Percentiles rank a stretch among this genome's conserved stretches.
Conservation (phyloP, 92 coral and sea anemone genomes). For the Palythoa grandiflora region DNA sequence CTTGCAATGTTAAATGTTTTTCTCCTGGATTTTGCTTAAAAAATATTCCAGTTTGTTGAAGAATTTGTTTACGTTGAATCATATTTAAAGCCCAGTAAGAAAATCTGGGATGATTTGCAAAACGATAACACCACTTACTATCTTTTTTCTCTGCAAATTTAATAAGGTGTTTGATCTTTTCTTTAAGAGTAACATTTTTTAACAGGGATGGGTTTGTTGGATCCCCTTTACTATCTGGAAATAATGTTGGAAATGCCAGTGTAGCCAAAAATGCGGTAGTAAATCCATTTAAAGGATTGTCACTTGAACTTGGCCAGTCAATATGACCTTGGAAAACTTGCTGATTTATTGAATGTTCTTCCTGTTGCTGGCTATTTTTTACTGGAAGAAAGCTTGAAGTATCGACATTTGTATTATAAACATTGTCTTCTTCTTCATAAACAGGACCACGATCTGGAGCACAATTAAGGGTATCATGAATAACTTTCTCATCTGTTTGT, state of each 20-base stretch:
- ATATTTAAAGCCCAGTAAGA: slow-evolving; percentile 64
- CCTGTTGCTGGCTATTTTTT: slow-evolving; percentile 48
- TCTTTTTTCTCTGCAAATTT: slow-evolving; percentile 62
- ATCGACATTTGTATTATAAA: slow-evolving; percentile 50
- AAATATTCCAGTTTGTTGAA: slow-evolving; percentile 62
- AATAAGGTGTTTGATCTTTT: slow-evolving; percentile 55
- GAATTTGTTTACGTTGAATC: slow-evolving; percentile 58
- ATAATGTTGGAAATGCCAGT: slow-evolving; percentile 60
- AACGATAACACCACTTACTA: slow-evolving; percentile 50
- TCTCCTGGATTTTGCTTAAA: slow-evolving; percentile 59
- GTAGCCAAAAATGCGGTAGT: slow-evolving; percentile 58
- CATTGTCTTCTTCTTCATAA: slow-evolving; percentile 52
- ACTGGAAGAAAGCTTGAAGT: slow-evolving; percentile 61
- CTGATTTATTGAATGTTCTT: slow-evolving; percentile 38
- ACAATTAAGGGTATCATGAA: slow-evolving; percentile 47
- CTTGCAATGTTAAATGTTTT: slow-evolving; percentile 59
- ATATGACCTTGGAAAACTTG: slow-evolving; percentile 36
- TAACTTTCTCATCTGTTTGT: slow-evolving; percentile 57
- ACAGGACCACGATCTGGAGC: slow-evolving; percentile 48
- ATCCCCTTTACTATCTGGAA: slow-evolving; percentile 23
- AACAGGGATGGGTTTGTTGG: slow-evolving; percentile 58
- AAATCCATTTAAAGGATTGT: slow-evolving; percentile 64
- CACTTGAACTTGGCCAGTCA: slow-evolving; percentile 51
- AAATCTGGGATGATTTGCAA: slow-evolving; percentile 59
- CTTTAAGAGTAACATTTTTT: slow-evolving; percentile 53